These are phyloP conservation scores for Crotalus adamanteus DNA, from an alignment of 2,797 vertebrate species.

Conservation along the genomic window DNA sequence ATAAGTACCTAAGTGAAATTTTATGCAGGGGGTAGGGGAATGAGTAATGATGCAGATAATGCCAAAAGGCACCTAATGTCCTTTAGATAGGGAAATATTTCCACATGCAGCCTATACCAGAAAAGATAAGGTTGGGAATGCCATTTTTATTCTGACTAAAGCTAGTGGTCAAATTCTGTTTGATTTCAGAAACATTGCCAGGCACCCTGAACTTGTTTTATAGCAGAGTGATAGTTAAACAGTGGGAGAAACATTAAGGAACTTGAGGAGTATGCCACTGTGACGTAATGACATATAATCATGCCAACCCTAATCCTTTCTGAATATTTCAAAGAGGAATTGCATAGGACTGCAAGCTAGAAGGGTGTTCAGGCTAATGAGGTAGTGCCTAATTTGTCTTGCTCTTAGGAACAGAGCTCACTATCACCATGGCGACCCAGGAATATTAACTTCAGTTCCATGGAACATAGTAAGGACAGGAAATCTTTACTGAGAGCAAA, in stretches of 20 bases:
- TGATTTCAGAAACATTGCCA: neutral
- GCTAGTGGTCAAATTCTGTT: neutral
- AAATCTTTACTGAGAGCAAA: conserved; percentile 60
- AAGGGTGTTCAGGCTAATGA: conserved; percentile 45
- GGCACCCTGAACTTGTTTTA: neutral
- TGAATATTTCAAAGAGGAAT: neutral
- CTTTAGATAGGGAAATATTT: neutral
- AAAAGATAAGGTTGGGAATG: neutral
- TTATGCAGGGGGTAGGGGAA: neutral
- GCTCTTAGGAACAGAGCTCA: conserved; percentile 65
- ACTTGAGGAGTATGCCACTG: neutral
- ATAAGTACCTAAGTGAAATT: neutral
- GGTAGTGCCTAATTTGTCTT: conserved; percentile 70
- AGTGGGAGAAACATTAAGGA: neutral
- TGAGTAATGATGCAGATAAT: neutral
- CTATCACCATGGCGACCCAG: conserved; percentile 83
- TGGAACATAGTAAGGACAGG: conserved; percentile 12
- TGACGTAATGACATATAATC: neutral
- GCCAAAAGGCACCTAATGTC: neutral
- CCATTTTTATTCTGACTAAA: neutral
- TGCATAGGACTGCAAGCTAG: conserved; percentile 5
- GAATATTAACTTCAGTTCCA: conserved; percentile 39
- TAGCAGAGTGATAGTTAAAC: neutral
- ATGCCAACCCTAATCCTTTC: neutral
- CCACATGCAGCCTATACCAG: neutral